phyloP scores from a whole-genome alignment of 1,140 invertebrate species.

The Hycleus cichorii region DNA sequence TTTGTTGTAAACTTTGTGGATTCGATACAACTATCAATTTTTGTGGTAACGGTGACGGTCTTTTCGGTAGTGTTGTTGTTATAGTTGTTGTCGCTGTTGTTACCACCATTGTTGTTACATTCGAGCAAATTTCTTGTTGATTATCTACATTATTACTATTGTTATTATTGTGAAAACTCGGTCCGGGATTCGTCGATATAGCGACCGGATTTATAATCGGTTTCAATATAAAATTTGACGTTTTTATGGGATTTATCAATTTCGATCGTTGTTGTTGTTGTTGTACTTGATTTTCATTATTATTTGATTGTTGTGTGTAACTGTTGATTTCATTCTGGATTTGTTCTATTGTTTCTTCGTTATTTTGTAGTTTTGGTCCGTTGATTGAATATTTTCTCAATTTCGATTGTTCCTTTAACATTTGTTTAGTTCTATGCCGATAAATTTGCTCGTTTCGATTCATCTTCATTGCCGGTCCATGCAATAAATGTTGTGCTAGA shows the following conservation, averaged over 20 bases:
- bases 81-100: neutral
- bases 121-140: conserved; percentile 15
- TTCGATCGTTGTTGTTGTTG: conserved; percentile 22
- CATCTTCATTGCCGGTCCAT: conserved; percentile 28
- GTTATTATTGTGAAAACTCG: neutral
- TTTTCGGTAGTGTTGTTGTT: neutral
- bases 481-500: conserved; percentile 34
- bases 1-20: conserved; percentile 26
- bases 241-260: conserved; percentile 16
- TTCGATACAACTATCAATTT: conserved; percentile 39
- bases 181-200: neutral
- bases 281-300: conserved; percentile 24
- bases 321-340: conserved; percentile 14
- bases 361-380: neutral
- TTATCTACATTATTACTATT: neutral
- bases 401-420: conserved; percentile 1
- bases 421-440: conserved; percentile 22
- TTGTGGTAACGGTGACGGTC: conserved; percentile 19
- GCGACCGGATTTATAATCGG: conserved; percentile 2
- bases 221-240: conserved; percentile 3
- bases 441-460: conserved; percentile 40
- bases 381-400: neutral
- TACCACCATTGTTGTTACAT: neutral
- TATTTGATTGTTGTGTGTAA: neutral
- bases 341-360: conserved; percentile 13